Base-by-base conservation (phyloP, 2,888 invertebrate species). In the Tetranychus truncatus region DNA sequence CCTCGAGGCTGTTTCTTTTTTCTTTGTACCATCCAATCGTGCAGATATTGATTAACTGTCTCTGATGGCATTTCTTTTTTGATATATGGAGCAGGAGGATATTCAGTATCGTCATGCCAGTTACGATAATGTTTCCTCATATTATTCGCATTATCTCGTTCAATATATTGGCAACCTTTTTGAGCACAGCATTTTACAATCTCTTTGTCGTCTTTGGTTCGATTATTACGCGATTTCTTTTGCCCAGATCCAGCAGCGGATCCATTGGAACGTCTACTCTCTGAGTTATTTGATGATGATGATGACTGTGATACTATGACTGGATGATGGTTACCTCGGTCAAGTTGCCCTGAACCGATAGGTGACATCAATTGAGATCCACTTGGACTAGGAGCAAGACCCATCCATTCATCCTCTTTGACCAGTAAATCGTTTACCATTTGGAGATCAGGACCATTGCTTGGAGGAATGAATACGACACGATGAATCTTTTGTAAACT, bases 91-190 rank as follows among this genome's bases (percentile, higher is more conserved):
- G 69, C 34, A 5, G 69, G 20, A 1, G 69, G 69, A 69, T 69
- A 69, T 20, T 69, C 69, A 69, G 20, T 69, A 24, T 69, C 21
- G 8, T 69, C 69, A 21, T 69, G 69, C 69, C 69, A 69, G 34
- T 69, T 69, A 20, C 69, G 69, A 69, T 69, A 69, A 69, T 69
- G 69, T 69, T 69, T 69, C 20, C 69, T 20, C 69, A 69, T 69
- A 9, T 69, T 69, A 69, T 69, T 69, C 7, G 69, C 69, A 69
- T 69, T 69, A 69, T 69, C 69, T 69, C 69, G 20, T 20, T 69
- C 69, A 21, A 69, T 69, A 24, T 69, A 69, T 69, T 69, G 20
- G 20, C 69, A 69, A 20, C 20, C 21, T 24, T 18, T 20, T 69
- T 69, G 69, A 69, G 69, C n/a, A 69, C 69, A 69, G 21, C 69